These are phyloP conservation scores for Spisula subtruncata DNA, from an alignment of 2,888 invertebrate genomes.

Conservation along the genomic window DNA sequence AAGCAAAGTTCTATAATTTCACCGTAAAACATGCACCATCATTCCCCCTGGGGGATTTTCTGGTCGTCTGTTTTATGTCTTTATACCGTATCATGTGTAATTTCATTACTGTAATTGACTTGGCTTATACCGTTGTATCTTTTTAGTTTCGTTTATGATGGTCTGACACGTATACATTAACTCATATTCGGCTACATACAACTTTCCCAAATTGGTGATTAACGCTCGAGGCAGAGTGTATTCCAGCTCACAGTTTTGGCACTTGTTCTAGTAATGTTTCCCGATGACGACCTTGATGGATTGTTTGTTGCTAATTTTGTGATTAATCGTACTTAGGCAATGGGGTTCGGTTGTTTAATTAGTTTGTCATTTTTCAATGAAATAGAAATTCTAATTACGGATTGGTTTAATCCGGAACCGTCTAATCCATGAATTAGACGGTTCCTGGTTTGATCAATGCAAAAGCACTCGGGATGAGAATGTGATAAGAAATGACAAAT, in stretches of 20 bases:
- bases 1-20: not conserved
- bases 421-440: too few species aligned
- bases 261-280: not conserved
- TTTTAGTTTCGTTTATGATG: constrained; percentile 25
- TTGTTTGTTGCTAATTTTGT: not conserved
- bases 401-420: not conserved
- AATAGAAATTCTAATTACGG: not conserved
- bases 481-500: not conserved
- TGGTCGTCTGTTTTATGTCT: constrained; percentile 40
- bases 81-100: constrained; percentile 18
- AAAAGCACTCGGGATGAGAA: not conserved
- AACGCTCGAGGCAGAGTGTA: constrained; percentile 25
- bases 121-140: constrained; percentile 26
- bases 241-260: not conserved
- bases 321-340: constrained; percentile 6
- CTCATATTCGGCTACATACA: not conserved
- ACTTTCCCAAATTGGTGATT: constrained; percentile 41
- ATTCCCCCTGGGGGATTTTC: constrained; percentile 9
- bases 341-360: not conserved
- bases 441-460: not conserved
- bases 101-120: constrained; percentile 48
- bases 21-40: not conserved
- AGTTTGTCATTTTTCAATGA: constrained; percentile 1
- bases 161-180: constrained; percentile 24
- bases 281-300: not conserved